A percentile compares a stretch with the other conserved stretches of the same genome.
Evolutionary conservation across 1,140 invertebrate genomes (phyloP).

Genomic region (Mya arenaria): DNA sequence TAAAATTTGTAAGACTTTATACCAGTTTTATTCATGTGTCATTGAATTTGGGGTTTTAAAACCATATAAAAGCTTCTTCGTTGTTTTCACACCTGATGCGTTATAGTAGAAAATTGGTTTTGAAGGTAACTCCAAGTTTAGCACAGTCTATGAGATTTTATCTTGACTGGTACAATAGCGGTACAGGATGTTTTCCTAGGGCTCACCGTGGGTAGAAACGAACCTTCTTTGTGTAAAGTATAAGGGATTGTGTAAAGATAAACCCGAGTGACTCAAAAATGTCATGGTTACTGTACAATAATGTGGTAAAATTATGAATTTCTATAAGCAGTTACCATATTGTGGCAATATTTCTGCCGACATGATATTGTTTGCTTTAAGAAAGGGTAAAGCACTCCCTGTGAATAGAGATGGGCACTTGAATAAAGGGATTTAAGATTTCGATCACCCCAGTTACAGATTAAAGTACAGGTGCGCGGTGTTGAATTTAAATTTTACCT

Average conservation of each 20-base stretch:
- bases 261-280: constrained; percentile 32
- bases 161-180: constrained; percentile 27
- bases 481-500: too few species aligned
- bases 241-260: constrained; percentile 42
- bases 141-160: constrained; percentile 32
- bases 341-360: not conserved
- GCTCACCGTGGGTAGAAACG: not conserved
- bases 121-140: not conserved
- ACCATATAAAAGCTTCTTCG: not conserved
- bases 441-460: not conserved
- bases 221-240: constrained; percentile 24
- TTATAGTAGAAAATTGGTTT: constrained; percentile 21
- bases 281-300: not conserved
- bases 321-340: not conserved
- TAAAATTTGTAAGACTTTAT: constrained; percentile 1
- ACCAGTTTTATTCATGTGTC: not conserved
- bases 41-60: not conserved
- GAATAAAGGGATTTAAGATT: not conserved
- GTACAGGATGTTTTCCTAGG: constrained; percentile 42
- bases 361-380: not conserved
- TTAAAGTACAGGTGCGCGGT: too few species aligned
- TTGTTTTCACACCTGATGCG: constrained; percentile 26
- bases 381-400: not conserved
- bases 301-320: not conserved
- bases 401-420: not conserved